Percentiles rank a stretch among this genome's conserved stretches.
phyloP scores from a whole-genome alignment of 2,888 invertebrate species.

The Drosophila pseudotalamancana region DNA sequence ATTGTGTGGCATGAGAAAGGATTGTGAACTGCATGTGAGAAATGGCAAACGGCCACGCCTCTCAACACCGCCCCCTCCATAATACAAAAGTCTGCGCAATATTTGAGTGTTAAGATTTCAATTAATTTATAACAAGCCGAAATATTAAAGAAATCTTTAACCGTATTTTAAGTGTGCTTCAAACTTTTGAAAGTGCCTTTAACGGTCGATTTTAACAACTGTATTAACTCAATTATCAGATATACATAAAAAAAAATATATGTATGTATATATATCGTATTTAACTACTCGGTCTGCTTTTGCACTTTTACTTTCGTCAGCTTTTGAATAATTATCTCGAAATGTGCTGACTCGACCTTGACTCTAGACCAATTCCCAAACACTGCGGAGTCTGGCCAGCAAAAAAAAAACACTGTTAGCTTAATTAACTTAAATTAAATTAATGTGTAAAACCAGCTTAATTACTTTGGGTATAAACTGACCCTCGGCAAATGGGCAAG shows the following conservation, averaged over 20 bases:
- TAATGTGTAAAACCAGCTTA: constrained; percentile 1
- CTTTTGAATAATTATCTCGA: not conserved
- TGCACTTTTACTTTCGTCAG: constrained; percentile 60
- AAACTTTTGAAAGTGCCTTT: constrained; percentile 62
- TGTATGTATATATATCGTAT: constrained; percentile 1
- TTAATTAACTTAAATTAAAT: constrained; percentile 47
- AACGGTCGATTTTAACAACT: constrained; percentile 46
- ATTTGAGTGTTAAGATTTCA: constrained; percentile 44
- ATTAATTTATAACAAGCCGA: constrained; percentile 39
- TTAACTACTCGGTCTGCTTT: constrained; percentile 36
- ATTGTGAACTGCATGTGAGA: constrained; percentile 41
- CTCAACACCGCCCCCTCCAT: not conserved
- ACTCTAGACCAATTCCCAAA: constrained; percentile 14
- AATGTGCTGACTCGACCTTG: constrained; percentile 50
- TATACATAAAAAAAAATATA: no score
- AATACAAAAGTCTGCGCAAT: constrained; percentile 33
- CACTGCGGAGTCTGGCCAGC: constrained; percentile 8
- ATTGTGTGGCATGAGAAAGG: constrained; percentile 59
- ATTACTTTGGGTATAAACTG: no score
- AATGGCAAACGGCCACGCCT: constrained; percentile 24
- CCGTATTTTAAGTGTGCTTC: constrained; percentile 7
- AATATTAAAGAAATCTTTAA: not conserved
- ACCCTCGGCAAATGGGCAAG: no score
- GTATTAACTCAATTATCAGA: constrained; percentile 56
- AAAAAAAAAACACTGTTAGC: constrained; percentile 20